A percentile compares a stretch with the other conserved stretches of the same genome.
These are phyloP conservation scores for Heloderma charlesbogerti DNA, from an alignment of 2,113 vertebrate genomes.

Conservation along the genomic window DNA sequence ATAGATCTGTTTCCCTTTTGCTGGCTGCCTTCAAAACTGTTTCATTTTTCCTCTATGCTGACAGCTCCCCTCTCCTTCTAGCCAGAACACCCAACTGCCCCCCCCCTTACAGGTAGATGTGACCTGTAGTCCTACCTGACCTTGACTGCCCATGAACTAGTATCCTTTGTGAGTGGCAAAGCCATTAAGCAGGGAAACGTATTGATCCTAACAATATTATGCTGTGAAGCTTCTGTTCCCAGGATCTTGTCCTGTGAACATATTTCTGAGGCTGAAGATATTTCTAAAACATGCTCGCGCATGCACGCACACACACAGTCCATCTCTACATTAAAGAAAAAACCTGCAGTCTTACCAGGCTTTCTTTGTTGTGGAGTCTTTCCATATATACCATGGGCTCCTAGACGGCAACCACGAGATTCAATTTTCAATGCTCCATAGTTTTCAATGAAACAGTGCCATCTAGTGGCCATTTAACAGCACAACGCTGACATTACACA, in stretches of 20 bases:
- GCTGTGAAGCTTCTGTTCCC: neutral
- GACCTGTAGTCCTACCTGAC: neutral
- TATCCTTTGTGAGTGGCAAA: neutral
- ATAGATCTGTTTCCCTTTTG: neutral
- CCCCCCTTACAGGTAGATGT: too few species aligned
- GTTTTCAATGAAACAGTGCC: too few species aligned
- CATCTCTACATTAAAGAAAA: too few species aligned
- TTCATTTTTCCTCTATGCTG: neutral
- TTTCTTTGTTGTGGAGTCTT: too few species aligned
- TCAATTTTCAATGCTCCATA: too few species aligned
- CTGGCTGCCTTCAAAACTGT: neutral
- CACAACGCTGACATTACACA: too few species aligned
- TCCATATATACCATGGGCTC: too few species aligned
- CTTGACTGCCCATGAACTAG: neutral
- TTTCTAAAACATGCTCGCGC: too few species aligned
- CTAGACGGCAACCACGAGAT: too few species aligned
- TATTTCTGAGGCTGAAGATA: neutral
- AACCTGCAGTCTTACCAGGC: too few species aligned
- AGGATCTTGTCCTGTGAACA: neutral
- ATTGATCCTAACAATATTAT: neutral
- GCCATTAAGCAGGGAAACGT: neutral
- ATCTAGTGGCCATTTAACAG: too few species aligned
- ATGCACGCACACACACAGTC: too few species aligned
- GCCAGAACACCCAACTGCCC: neutral
- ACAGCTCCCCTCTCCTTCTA: neutral